phyloP scores from a whole-genome alignment of 2,797 vertebrate genomes.

The Lithobates sylvaticus region DNA sequence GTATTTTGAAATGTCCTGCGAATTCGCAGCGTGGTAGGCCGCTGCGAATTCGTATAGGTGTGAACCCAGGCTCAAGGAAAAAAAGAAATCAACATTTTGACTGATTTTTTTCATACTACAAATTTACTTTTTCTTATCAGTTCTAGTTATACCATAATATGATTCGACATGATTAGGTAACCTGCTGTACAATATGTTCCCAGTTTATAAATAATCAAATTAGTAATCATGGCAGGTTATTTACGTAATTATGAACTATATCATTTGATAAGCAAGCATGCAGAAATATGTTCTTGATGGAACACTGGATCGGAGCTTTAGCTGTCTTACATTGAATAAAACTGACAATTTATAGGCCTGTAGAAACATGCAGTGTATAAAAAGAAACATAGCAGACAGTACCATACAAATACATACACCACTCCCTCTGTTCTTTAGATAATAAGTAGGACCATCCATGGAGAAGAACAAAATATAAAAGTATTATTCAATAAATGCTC shows the following conservation, averaged over 20 bases:
- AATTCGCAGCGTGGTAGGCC: too few species aligned
- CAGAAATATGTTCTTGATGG: not conserved
- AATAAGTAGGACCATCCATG: not conserved
- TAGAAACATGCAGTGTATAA: constrained; percentile 38
- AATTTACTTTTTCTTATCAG: too few species aligned
- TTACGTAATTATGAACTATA: not conserved
- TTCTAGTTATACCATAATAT: too few species aligned
- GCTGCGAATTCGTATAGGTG: too few species aligned
- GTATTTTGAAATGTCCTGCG: too few species aligned
- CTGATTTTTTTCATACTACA: too few species aligned
- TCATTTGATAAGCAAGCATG: not conserved
- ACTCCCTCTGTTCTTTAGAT: constrained; percentile 26
- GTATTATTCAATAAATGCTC: not conserved
- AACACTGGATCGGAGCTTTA: not conserved
- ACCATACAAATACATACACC: constrained; percentile 9
- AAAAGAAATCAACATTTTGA: too few species aligned
- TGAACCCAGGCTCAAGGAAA: too few species aligned
- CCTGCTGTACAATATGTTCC: not conserved
- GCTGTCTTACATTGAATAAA: constrained; percentile 3
- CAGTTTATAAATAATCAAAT: not conserved
- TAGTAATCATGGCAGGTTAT: not conserved
- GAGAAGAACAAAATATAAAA: not conserved
- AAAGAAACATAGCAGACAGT: not conserved
- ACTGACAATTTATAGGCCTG: constrained; percentile 34
- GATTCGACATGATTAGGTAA: too few species aligned